Evolutionary conservation across 37 sponge, comb jelly and placozoan genomes (phyloP).

Genomic region (Cladorhizidae sp.): DNA sequence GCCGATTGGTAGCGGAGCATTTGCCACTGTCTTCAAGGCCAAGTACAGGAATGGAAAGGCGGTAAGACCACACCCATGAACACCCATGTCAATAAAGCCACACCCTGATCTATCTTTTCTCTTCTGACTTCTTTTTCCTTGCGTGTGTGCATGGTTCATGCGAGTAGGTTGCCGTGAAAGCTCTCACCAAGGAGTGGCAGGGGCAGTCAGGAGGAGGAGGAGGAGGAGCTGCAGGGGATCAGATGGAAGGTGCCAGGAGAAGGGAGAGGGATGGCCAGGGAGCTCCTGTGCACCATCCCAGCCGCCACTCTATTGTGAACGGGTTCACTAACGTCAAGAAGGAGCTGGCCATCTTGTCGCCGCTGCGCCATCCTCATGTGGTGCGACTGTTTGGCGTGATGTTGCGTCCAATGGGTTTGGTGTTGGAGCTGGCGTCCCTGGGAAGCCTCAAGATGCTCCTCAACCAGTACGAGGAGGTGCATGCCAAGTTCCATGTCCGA

Average conservation of each 20-base stretch:
- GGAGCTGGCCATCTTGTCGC: slow-evolving; percentile 64
- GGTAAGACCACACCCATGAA: not conserved
- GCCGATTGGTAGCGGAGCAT: slow-evolving; percentile 50
- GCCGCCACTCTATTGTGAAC: slow-evolving; percentile 38
- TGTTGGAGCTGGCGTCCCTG: slow-evolving; percentile 83
- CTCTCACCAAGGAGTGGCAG: slow-evolving; percentile 46
- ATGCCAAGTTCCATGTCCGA: slow-evolving; percentile 13
- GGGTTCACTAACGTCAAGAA: slow-evolving; percentile 68
- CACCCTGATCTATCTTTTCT: too few species aligned
- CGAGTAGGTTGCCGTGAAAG: slow-evolving; percentile 41
- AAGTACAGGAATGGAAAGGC: slow-evolving; percentile 4
- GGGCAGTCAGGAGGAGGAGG: not conserved
- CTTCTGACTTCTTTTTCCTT: too few species aligned
- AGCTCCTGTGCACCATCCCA: not conserved
- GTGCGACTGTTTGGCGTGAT: slow-evolving; percentile 52
- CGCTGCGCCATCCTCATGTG: slow-evolving; percentile 60
- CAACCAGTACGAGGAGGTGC: slow-evolving; percentile 20
- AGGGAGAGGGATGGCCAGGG: not conserved
- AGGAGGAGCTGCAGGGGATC: not conserved
- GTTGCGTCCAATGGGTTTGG: slow-evolving; percentile 61
- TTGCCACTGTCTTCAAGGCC: slow-evolving; percentile 67
- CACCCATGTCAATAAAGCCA: too few species aligned
- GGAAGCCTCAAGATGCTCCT: slow-evolving; percentile 64
- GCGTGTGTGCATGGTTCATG: too few species aligned
- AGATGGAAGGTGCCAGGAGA: not conserved